These are phyloP conservation scores for Cossypha dichroa DNA, from an alignment of 2,797 vertebrate genomes.

Conservation along the genomic window DNA sequence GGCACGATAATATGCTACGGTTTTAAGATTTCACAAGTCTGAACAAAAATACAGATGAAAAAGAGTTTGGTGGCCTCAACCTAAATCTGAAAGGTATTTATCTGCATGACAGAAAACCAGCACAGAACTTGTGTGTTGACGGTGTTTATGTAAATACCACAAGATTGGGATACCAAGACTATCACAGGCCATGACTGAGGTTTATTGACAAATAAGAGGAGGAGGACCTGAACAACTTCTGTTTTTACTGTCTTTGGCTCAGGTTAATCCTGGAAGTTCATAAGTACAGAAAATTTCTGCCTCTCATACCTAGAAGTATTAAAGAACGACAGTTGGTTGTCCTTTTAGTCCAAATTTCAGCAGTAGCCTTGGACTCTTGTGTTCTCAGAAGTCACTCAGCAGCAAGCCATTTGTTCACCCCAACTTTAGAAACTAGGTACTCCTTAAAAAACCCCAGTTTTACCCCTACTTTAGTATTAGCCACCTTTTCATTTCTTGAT, in stretches of 20 bases:
- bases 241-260: neutral
- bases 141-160: neutral
- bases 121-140: neutral
- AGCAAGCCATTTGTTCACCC: neutral
- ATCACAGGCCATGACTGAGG: neutral
- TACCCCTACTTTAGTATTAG: neutral
- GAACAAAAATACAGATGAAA: neutral
- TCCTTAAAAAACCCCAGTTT: neutral
- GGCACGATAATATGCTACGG: neutral
- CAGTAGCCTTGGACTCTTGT: neutral
- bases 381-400: neutral
- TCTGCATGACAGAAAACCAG: neutral
- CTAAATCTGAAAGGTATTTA: neutral
- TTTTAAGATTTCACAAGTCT: neutral
- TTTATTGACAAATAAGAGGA: neutral
- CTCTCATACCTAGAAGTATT: neutral
- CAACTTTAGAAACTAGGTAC: neutral
- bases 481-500: neutral
- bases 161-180: neutral
- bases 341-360: neutral
- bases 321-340: neutral
- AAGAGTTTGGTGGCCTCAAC: neutral
- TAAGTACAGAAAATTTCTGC: neutral
- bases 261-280: neutral
- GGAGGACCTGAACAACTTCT: neutral